Base-by-base conservation (phyloP, 2,797 vertebrate species). In the Paratrypauchen microcephalus region DNA sequence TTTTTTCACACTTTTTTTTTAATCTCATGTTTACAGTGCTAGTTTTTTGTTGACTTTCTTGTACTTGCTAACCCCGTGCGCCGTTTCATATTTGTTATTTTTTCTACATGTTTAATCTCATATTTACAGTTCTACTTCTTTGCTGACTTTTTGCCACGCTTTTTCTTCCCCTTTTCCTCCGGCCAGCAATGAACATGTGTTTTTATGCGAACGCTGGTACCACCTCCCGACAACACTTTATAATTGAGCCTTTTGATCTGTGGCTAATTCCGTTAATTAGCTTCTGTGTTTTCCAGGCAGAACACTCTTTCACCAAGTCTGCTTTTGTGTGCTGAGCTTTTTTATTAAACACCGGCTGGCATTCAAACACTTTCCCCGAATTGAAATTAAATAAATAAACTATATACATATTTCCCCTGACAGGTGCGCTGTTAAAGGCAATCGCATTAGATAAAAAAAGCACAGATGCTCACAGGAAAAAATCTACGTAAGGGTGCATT, bases 231-330 rank as follows among this genome's bases (percentile, higher is more conserved):
- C 84, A 78, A 76, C 80, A 80, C 81, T 85, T 88, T 90, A 88
- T 91, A 91, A 92, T 89, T 90, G 91, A 87, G 89, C 84, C 86
- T 88, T 91, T 89, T 91, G 91, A 91, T 92, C 88, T 91, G 87
- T 83, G 81, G 89, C 87, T 92, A 89, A 91, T 91, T 91, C 88
- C 76, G 75, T 87, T 92, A 91, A 91, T 91, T 91, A 89, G 87
- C 84, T 57, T 69, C 72, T 65, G 80, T 76, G 84, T 78, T 87
- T 86, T 79, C 82, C 84, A 84, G 70, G 67, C 82, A 85, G 87
- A 87, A 79, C 82, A 70, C 26, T 36, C 58, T n/a, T 32, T 32
- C 11, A 36, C 30, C 36, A 2, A 12, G 39, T 48, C 28, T 23
- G 60, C 59, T 52, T 64, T 36, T 75, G 73, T 65, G 64, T 56